Conservation (phyloP, 2,113 vertebrate species). For the Rafetus swinhoei region DNA sequence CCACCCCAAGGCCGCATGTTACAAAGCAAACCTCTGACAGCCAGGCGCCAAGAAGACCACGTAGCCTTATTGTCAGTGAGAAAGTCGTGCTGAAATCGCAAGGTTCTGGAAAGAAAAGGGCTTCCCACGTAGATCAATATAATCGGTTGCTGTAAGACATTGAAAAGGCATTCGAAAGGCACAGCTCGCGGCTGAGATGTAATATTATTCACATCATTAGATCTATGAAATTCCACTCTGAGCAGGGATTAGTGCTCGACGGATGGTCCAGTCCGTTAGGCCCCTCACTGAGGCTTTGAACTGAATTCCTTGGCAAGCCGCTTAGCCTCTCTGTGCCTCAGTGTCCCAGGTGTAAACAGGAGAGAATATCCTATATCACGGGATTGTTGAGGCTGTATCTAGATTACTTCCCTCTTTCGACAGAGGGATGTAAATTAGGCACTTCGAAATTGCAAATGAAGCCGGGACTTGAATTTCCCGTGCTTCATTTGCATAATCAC, state of each 20-base stretch:
- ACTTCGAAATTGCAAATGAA: no score
- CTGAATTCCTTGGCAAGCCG: not conserved
- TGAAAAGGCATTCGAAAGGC: not conserved
- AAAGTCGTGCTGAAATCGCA: accelerated
- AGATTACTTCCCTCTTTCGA: no score
- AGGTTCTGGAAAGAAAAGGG: not conserved
- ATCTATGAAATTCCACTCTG: not conserved
- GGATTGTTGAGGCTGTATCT: not conserved
- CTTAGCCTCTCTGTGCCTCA: not conserved
- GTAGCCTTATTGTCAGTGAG: not conserved
- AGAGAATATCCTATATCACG: not conserved
- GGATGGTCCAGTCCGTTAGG: not conserved
- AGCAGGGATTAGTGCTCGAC: not conserved
- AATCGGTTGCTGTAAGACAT: not conserved
- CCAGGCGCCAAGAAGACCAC: not conserved
- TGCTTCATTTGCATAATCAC: no score
- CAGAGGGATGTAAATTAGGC: no score
- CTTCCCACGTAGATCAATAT: not conserved
- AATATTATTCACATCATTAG: not conserved
- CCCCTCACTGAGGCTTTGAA: not conserved
- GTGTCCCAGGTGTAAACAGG: not conserved
- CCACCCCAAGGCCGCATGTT: conserved; percentile 12
- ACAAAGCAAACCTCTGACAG: not conserved
- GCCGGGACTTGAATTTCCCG: no score
- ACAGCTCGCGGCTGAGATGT: not conserved